Conservation (phyloP, 2,888 invertebrate species). For the Blastobasis adustella region DNA sequence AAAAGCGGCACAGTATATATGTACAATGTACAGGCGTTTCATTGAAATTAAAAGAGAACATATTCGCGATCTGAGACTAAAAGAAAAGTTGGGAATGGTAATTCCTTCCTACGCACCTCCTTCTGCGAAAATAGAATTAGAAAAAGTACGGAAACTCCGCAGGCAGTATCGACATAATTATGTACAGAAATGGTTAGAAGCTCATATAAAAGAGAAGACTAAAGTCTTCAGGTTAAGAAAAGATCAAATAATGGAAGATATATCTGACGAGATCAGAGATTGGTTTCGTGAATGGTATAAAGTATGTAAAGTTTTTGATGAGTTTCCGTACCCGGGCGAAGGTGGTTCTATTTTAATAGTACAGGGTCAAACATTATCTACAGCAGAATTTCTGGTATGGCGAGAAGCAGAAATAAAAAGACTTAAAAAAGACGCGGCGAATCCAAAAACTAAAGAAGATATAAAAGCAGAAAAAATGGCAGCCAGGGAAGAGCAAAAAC, state of each 20-base stretch:
- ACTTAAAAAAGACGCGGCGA: conserved; percentile 44
- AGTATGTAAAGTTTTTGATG: conserved; percentile 76
- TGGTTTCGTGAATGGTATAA: conserved; percentile 83
- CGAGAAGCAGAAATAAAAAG: conserved; percentile 42
- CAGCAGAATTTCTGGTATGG: conserved; percentile 73
- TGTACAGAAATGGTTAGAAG: conserved; percentile 56
- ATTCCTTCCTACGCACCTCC: conserved; percentile 62
- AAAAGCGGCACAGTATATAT: conserved; percentile 42
- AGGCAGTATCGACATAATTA: conserved; percentile 58
- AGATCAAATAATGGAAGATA: conserved; percentile 81
- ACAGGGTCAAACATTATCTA: conserved; percentile 74
- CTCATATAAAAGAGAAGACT: conserved; percentile 63
- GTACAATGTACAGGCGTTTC: conserved; percentile 54
- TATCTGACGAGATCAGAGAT: conserved; percentile 82
- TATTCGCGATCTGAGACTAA: conserved; percentile 48
- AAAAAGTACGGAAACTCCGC: conserved; percentile 59
- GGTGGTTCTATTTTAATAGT: conserved; percentile 80
- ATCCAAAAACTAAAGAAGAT: conserved; percentile 55
- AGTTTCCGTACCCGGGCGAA: conserved; percentile 81
- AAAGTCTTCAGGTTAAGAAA: conserved; percentile 64
- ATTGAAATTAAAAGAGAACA: conserved; percentile 50
- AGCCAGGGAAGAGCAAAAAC: conserved; percentile 52
- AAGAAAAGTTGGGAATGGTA: conserved; percentile 73
- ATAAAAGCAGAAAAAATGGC: conserved; percentile 57
- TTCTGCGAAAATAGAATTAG: conserved; percentile 57